Base-by-base conservation (phyloP, 2,797 vertebrate species). In the Neosilurus mollespiculum region DNA sequence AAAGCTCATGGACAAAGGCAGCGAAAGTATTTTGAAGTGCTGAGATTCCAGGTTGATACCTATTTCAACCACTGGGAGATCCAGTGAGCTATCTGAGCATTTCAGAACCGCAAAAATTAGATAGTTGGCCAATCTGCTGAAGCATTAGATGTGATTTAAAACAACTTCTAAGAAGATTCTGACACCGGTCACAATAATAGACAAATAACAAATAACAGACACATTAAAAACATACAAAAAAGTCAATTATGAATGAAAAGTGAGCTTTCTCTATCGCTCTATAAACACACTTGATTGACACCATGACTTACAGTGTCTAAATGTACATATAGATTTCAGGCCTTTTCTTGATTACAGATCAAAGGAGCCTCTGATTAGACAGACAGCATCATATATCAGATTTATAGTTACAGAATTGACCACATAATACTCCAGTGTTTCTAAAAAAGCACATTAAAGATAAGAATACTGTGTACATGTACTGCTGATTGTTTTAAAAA, bases 11-110 rank as follows among this genome's bases (percentile, higher is more conserved):
- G 59, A n/a, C 66, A 83, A 77, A 20, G 77, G n/a, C 83, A 69
- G 59, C 54, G 56, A 84, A 66, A 86, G 75, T 84, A 61, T 65
- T 83, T 84, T 53, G 9, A 26, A 85, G 53, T 61, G 24, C 10
- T 81, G 9, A 83, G 59, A 75, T 9, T 77, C 22, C 22, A 37
- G 71, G 2, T 9, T 75, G 82, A 70, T 90, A 81, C 37, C 66
- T 18, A 9, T 69, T 83, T 9, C 22, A 53, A 72, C 92, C 93
- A 93, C 93, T 89, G 92, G 93, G 90, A 91, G 92, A 86, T 87
- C 84, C 83, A 64, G 82, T 89, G 89, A 90, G 86, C 90, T 90
- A 83, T 76, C 77, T 71, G 79, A 61, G 24, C 14, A 84, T 84
- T 84, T 75, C 81, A 56, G 86, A 34, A 73, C 24, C 84, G 83